Evolutionary conservation across 2,797 vertebrate species (phyloP), one percentile per base, ranked within the genome.

Genomic region (Channallabes apus): DNA sequence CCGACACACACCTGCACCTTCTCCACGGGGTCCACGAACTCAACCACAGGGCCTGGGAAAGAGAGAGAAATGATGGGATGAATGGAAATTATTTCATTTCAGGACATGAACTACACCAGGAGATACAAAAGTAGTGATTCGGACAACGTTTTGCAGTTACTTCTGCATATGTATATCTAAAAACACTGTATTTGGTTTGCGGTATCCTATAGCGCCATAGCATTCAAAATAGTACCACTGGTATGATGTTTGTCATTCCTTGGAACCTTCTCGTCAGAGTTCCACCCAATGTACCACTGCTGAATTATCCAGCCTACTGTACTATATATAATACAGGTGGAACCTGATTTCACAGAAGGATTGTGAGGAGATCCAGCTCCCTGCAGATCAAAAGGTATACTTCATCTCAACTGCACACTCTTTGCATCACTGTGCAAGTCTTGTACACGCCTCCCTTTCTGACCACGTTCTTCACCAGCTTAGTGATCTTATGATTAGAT

Each of bases 1-100:
- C 95, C 94, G 1, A 92, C 91, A 67, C 84, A 75, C 51, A 93
- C 94, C 88, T 94, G 92, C 88, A 95, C 84, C 79, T 94, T 91
- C 38, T 93, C 92, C 2, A 90, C 90, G 6, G 92, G 88, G 62
- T 94, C 83, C 6, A 93, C 3, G 88, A 96, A 94, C 86, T 90
- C 87, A 69, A 95, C 90, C n/a, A 89, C 79, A 61, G 90, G 89
- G 1, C 87, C 95, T 93, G 51, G 73, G 3, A 54, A 2, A 12
- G 0, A 2, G 46, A 62, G 4, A 32, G 79, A 32, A 27, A 71
- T 35, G 22, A 46, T 54, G 46, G 4, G 18, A 27, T 5, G 27
- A 0, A 61, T 35, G 0, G 2, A 41, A 5, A n/a, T n/a, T 6
- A 56, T 29, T 35, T 51, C 6, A 64, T 3, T 2, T 22, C 68